These are phyloP conservation scores for Spermophilus dauricus DNA, from an alignment of 2,113 vertebrate species.

Conservation along the genomic window DNA sequence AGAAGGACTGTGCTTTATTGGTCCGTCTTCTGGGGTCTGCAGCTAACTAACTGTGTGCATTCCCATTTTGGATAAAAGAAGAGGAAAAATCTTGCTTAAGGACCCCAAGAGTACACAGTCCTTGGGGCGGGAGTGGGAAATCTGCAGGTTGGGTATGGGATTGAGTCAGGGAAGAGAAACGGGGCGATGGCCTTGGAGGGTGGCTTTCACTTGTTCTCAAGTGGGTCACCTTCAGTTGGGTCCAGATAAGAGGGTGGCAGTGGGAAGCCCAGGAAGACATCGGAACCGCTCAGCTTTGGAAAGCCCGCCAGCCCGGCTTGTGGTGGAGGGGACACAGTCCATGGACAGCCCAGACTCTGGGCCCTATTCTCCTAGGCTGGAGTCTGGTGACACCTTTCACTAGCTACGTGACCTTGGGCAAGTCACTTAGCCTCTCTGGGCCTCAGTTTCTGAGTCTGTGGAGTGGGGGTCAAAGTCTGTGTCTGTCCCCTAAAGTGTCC, in stretches of 20 bases:
- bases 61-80: neutral
- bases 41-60: neutral
- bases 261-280: neutral
- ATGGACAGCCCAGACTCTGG: neutral
- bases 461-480: too few relatives aligned
- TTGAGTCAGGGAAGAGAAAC: neutral
- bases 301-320: too few relatives aligned
- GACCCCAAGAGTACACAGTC: neutral
- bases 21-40: neutral
- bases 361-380: neutral
- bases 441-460: neutral
- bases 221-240: neutral
- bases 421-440: neutral
- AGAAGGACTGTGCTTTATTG: neutral
- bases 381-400: accelerated
- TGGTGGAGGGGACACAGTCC: neutral
- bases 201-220: neutral
- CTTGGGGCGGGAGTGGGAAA: neutral
- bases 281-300: neutral
- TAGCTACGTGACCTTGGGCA: neutral
- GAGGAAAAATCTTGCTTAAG: neutral
- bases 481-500: neutral
- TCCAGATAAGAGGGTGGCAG: neutral
- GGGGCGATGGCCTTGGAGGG: neutral
- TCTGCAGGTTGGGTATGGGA: neutral